phyloP scores from a whole-genome alignment of 2,888 invertebrate species.

The Leptopilina drosophilae region DNA sequence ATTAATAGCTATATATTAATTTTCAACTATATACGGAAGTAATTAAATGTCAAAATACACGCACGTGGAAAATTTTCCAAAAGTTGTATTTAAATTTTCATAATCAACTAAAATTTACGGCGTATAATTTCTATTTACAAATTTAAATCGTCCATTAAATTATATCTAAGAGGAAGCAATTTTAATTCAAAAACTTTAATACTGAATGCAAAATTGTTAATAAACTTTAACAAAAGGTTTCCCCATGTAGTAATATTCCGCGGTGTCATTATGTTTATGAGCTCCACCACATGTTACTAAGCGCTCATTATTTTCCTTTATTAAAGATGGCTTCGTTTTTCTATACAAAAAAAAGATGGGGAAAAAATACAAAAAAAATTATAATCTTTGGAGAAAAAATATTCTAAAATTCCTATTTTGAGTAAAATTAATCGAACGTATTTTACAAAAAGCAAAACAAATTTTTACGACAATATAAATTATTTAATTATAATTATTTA shows the following conservation, averaged over 20 bases:
- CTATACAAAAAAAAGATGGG: neutral
- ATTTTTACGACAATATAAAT: no score
- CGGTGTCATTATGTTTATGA: slow-evolving; percentile 36
- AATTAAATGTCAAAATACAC: no score
- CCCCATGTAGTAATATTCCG: slow-evolving; percentile 2
- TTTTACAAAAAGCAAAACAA: no score
- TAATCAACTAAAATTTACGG: neutral
- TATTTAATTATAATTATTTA: no score
- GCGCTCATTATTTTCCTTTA: slow-evolving; percentile 26
- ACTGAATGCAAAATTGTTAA: slow-evolving; percentile 16
- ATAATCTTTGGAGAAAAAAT: neutral
- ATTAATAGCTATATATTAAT: no score
- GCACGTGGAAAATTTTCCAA: no score
- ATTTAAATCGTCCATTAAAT: slow-evolving; percentile 6
- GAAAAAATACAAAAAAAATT: neutral
- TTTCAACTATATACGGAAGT: no score
- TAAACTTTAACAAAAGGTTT: slow-evolving; percentile 7
- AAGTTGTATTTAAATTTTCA: neutral
- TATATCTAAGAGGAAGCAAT: neutral
- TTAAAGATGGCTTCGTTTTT: slow-evolving; percentile 14
- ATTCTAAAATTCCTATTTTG: no score
- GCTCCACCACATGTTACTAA: slow-evolving; percentile 21
- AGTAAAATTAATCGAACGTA: no score
- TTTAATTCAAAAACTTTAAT: slow-evolving; percentile 15
- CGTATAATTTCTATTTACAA: neutral